Percentiles rank a stretch among this genome's conserved stretches.
phyloP scores from a whole-genome alignment of 2,113 vertebrate species.

The Ceyx margarethae region DNA sequence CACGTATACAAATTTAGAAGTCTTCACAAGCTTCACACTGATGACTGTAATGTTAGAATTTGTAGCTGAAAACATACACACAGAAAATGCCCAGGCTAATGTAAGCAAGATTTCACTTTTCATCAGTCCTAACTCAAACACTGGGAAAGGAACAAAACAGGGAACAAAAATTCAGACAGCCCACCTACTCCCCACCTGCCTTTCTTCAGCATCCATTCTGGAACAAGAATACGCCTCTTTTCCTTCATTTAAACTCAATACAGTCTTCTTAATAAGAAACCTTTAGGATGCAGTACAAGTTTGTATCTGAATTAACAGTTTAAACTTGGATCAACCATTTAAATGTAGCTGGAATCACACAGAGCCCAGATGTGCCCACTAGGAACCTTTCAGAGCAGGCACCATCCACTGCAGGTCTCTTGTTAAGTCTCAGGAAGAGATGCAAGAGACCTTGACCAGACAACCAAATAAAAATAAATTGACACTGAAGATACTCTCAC shows the following conservation, averaged over 20 bases:
- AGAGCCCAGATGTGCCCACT: not conserved
- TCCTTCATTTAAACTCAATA: not conserved
- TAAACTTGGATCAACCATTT: not conserved
- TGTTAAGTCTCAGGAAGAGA: not conserved
- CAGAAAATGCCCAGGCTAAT: not conserved
- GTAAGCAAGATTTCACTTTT: not conserved
- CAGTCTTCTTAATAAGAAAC: not conserved
- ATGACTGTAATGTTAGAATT: not conserved
- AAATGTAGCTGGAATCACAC: not conserved
- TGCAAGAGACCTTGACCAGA: not conserved
- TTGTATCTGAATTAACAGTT: not conserved
- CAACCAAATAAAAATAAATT: conserved; percentile 16
- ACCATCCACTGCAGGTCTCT: not conserved
- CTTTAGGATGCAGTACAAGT: not conserved
- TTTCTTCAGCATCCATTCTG: not conserved
- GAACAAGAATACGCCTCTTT: not conserved
- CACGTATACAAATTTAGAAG: not conserved
- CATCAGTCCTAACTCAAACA: not conserved
- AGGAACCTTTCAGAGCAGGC: not conserved
- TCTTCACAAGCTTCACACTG: not conserved
- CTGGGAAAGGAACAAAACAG: not conserved
- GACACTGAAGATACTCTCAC: not conserved
- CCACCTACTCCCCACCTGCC: not conserved
- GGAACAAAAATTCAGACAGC: not conserved
- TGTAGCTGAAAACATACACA: not conserved